These are phyloP conservation scores for Empidonax alnorum DNA, from an alignment of 2,113 vertebrate species.

Conservation along the genomic window DNA sequence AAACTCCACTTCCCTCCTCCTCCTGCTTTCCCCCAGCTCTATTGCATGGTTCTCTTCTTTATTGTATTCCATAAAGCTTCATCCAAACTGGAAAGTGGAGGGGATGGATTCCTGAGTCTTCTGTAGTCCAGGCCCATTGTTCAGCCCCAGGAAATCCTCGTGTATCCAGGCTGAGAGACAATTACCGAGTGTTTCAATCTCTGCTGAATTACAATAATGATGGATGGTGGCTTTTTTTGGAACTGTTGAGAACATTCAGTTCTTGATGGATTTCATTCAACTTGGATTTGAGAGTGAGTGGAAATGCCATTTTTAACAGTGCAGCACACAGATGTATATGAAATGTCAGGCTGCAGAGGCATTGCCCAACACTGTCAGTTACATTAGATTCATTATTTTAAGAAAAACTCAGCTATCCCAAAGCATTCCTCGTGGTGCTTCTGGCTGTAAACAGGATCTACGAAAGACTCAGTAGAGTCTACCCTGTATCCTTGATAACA, in stretches of 20 bases:
- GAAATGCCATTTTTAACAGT: neutral
- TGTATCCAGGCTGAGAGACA: neutral
- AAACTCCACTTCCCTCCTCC: neutral
- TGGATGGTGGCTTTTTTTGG: neutral
- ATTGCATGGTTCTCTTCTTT: neutral
- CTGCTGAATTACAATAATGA: neutral
- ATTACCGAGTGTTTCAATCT: neutral
- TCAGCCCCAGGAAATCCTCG: accelerated
- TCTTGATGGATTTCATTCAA: neutral
- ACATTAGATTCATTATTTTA: neutral
- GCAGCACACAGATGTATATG: neutral
- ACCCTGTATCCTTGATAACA: neutral
- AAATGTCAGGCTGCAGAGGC: neutral
- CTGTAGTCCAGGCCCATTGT: neutral
- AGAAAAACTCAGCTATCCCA: neutral
- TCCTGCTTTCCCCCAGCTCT: neutral
- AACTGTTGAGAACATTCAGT: conserved; percentile 5
- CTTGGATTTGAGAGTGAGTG: neutral
- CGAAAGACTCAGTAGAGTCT: neutral
- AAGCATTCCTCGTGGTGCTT: neutral
- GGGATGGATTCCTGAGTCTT: neutral
- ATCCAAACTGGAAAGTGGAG: neutral
- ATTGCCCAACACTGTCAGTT: neutral
- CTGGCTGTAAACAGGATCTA: neutral
- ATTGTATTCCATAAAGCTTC: neutral